phyloP scores from a whole-genome alignment of 2,888 invertebrate species.

The Prostheceraeus crozeri region DNA sequence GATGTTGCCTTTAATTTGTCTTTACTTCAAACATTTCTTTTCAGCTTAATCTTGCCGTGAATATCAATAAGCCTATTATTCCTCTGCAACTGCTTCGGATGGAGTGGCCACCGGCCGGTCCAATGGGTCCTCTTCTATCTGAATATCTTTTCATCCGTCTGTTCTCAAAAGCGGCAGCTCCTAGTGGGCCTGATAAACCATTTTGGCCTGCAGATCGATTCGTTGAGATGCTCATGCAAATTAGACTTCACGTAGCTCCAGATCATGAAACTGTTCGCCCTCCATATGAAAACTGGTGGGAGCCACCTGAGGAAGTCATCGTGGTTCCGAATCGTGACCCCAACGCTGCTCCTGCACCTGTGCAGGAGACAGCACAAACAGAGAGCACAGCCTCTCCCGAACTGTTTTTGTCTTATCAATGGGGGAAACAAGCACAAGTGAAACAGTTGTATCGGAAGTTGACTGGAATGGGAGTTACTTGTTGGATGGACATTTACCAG shows the following conservation, averaged over 20 bases:
- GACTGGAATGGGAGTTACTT: conserved; percentile 45
- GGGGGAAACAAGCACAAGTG: conserved; percentile 51
- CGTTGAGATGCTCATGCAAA: conserved; percentile 51
- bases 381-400: conserved; percentile 30
- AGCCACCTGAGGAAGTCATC: conserved; percentile 43
- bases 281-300: conserved; percentile 47
- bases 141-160: conserved; percentile 52
- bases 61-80: conserved; percentile 50
- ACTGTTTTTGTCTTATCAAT: conserved; percentile 53
- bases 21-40: conserved; percentile 15
- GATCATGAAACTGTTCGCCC: conserved; percentile 42
- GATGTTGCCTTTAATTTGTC: too few species aligned
- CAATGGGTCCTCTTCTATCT: conserved; percentile 54
- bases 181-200: conserved; percentile 42
- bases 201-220: conserved; percentile 51
- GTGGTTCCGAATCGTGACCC: conserved; percentile 43
- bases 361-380: not conserved
- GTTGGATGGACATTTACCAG: conserved; percentile 54
- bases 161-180: conserved; percentile 42
- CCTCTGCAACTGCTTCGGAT: conserved; percentile 52
- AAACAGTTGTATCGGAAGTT: conserved; percentile 46
- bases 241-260: conserved; percentile 46
- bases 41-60: conserved; percentile 50
- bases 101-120: conserved; percentile 52
- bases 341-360: conserved; percentile 31